Evolutionary conservation across 2,113 vertebrate species (phyloP).

Genomic region (Pangasianodon hypophthalmus): DNA sequence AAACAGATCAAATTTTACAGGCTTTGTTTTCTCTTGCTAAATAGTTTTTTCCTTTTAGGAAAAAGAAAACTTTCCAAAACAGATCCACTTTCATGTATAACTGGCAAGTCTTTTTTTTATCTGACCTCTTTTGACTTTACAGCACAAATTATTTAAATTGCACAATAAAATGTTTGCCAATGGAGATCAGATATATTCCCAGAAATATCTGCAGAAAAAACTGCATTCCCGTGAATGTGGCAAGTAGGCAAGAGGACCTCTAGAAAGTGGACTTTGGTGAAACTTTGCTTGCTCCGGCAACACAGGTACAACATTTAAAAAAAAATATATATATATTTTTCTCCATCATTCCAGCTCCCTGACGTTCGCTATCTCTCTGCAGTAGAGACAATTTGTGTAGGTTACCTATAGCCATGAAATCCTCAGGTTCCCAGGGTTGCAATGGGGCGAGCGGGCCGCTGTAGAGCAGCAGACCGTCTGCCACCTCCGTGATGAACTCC

Average conservation of each 20-base stretch:
- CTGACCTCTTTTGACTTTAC: background rate
- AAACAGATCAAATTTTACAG: too few relatives aligned
- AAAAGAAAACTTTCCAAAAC: too few relatives aligned
- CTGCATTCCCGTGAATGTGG: background rate
- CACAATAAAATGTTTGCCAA: background rate
- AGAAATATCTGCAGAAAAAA: background rate
- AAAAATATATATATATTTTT: background rate
- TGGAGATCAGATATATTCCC: background rate
- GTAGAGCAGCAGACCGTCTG: slow-evolving; percentile 84
- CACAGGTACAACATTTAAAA: background rate
- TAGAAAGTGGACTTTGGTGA: background rate
- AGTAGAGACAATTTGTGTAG: background rate
- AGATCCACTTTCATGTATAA: background rate
- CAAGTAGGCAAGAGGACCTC: background rate
- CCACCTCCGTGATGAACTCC: slow-evolving; percentile 85
- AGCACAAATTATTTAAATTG: background rate
- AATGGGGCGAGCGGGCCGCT: slow-evolving; percentile 82
- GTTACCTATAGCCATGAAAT: slow-evolving; percentile 88
- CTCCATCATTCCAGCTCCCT: background rate
- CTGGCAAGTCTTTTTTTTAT: background rate
- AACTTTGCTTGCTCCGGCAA: background rate
- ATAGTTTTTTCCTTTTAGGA: background rate
- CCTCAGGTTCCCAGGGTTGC: slow-evolving; percentile 78
- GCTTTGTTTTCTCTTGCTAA: background rate
- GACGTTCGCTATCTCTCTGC: background rate